Conservation (phyloP, 2,888 invertebrate genomes). For the Hermodice carunculata region DNA sequence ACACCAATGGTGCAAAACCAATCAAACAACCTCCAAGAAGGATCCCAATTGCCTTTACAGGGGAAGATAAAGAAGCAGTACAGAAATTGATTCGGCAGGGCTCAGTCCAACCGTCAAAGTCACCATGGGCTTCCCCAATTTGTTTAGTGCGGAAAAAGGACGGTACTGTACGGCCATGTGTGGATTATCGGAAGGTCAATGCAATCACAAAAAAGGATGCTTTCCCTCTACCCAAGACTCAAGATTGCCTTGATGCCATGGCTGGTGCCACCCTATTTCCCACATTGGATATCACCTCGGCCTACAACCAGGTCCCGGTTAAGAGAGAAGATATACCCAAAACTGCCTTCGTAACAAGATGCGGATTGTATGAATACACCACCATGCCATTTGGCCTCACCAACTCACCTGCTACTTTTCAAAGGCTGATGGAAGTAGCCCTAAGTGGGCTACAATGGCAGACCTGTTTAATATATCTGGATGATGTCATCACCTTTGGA, state of each 20-base stretch:
- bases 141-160: not conserved
- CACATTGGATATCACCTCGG: not conserved
- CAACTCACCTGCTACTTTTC: slow-evolving; percentile 3
- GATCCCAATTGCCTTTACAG: not conserved
- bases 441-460: not conserved
- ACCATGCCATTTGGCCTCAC: slow-evolving; percentile 3
- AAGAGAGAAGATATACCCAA: slow-evolving; percentile 5
- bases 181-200: slow-evolving; percentile 3
- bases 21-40: not conserved
- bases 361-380: not conserved
- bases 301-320: not conserved
- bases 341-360: slow-evolving; percentile 5
- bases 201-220: not conserved
- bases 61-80: slow-evolving; percentile 1
- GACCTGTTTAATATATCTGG: not conserved
- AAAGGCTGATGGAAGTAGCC: not conserved
- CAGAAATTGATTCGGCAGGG: not conserved
- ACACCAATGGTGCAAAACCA: not conserved
- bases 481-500: not conserved
- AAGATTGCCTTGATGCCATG: not conserved
- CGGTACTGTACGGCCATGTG: not conserved
- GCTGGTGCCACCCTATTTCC: not conserved
- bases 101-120: not conserved
- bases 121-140: not conserved
- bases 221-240: not conserved